phyloP scores from a whole-genome alignment of 2,113 vertebrate species.

The Oncorhynchus mykiss region DNA sequence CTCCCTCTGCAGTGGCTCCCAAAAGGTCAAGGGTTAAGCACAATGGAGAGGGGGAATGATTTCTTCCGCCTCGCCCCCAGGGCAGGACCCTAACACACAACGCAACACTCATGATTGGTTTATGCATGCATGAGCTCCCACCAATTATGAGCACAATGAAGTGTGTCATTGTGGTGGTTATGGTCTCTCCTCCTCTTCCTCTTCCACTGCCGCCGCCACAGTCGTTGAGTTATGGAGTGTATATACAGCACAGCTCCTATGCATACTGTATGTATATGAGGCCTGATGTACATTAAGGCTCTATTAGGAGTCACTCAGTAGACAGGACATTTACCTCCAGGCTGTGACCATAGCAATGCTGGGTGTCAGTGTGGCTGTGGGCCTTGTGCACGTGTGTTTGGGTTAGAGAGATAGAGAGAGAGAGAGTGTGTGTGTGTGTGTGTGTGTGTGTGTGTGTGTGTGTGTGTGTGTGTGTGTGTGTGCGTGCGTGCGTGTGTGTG shows the following conservation, averaged over 20 bases:
- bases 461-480: neutral
- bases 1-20: slow-evolving; percentile 44
- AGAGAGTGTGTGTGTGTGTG: neutral
- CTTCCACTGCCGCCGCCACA: neutral
- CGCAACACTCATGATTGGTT: slow-evolving; percentile 37
- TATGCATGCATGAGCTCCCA: slow-evolving; percentile 62
- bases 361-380: neutral
- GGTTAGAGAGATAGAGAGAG: too few relatives aligned
- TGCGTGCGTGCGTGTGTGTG: neutral
- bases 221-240: slow-evolving; percentile 42
- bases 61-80: slow-evolving; percentile 50
- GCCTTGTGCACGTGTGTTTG: neutral
- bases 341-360: neutral
- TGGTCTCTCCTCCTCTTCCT: neutral
- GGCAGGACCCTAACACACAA: slow-evolving; percentile 11
- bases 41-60: slow-evolving; percentile 63
- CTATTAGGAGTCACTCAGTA: slow-evolving; percentile 14
- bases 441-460: neutral
- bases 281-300: slow-evolving; percentile 24
- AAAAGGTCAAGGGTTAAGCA: slow-evolving; percentile 67
- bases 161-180: slow-evolving; percentile 24
- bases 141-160: slow-evolving; percentile 57
- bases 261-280: slow-evolving; percentile 34
- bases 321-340: neutral
- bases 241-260: slow-evolving; percentile 25